Evolutionary conservation across 2,113 vertebrate species (phyloP), one percentile per base, ranked within the genome.

Genomic region (Nicator chloris): DNA sequence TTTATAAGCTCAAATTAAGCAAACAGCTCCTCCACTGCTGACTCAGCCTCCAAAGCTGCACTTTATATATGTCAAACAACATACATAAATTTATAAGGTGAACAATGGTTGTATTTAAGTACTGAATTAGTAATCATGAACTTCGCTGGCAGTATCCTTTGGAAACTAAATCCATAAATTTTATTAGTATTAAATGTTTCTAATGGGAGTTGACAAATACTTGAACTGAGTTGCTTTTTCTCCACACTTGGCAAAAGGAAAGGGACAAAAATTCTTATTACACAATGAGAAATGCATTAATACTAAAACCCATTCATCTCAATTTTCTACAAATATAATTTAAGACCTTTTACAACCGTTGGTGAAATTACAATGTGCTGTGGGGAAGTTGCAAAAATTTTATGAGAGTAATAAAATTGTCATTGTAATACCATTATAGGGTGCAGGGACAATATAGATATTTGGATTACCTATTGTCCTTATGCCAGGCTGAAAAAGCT

Each of bases 141-240:
- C 97, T 98, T 98, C 79, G 73, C 97, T 99, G 99, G 98, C 98
- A 98, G 97, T 98, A 98, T 98, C 97, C 97, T 98, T 98, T 98
- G 98, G 98, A 99, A 99, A 99, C 98, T 97, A 93, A 98, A 97
- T 96, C 98, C 98, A 98, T 99, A 99, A 98, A 99, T 99, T 99
- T 97, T 98, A 99, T 98, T 98, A 98, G 98, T 98, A 98, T 99
- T 98, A 99, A 99, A 99, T 98, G 97, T 98, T 99, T 99, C 98
- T 99, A 99, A 99, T 98, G 98, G 98, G 99, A 99, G 98, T 98
- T 99, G 98, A 99, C 99, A 99, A 99, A 99, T 99, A 99, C 97
- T 98, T 99, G 98, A 99, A 98, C 97, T 86, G 98, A 98, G 96
- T 97, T 98, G 98, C 98, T 97, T 98, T 97, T 98, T 98, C 98